Base-by-base conservation (phyloP, 2,888 invertebrate species). In the Cerceris rybyensis region DNA sequence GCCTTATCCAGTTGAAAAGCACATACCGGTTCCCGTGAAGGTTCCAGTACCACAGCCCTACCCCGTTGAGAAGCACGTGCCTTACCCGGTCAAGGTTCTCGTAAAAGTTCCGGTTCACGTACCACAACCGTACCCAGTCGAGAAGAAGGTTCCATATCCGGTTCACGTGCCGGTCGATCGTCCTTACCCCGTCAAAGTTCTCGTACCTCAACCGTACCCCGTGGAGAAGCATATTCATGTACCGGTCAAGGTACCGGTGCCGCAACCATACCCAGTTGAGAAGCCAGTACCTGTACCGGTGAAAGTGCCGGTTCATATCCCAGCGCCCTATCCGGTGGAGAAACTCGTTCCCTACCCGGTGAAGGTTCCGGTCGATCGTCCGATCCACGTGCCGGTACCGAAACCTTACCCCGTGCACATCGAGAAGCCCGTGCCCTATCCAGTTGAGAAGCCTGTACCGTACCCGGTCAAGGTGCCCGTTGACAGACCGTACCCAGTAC, bases 91-190 rank as follows among this genome's bases (percentile, higher is more conserved):
- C 82, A 96, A 96, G 93, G 96, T 96, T 92, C 94, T 94, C 93
- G 95, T 97, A 65, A 96, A 96, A 92, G 96, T 96, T 74, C 96
- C 96, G 83, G 95, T 96, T 78, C 96, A 96, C 89, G 95, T 96
- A 78, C 96, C 96, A 50, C 95, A 95, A 84, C 96, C 96, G 81
- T 96, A 96, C 93, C 96, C 96, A 55, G 96, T 96, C 54, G 96
- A 96, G 93, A 96, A 95, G 93, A 95, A 94, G 90, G 95, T 96
- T 66, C 96, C 95, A 79, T 95, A 95, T 88, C 96, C 96, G 83
- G 93, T 93, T 14, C 93, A 94, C 81, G 96, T 96, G 69, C 96
- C 95, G 87, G 96, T 96, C 83, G 96, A 96, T 92, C 95, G 96
- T 92, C 96, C 96, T 75, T 95, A 95, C 92, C 96, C 96, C 89